phyloP scores from a whole-genome alignment of 2,113 vertebrate genomes.

The Reinhardtius hippoglossoides region DNA sequence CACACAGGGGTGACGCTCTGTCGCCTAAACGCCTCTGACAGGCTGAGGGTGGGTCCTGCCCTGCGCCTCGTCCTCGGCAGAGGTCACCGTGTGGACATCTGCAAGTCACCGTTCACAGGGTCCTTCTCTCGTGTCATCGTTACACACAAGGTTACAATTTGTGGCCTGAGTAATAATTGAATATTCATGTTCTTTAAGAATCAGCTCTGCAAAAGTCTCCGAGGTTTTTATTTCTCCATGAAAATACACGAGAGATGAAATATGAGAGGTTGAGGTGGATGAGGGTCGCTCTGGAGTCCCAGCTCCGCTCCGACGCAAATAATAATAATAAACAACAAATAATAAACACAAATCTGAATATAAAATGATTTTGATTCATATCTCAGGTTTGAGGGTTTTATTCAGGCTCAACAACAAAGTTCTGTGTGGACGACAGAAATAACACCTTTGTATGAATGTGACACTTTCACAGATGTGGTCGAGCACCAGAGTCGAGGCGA shows the following conservation, averaged over 20 bases:
- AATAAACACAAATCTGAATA: not conserved
- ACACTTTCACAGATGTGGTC: slow-evolving; percentile 7
- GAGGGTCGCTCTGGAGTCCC: too few relatives aligned
- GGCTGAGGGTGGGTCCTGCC: not conserved
- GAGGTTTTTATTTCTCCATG: too few relatives aligned
- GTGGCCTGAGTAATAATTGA: too few relatives aligned
- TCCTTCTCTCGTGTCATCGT: not conserved
- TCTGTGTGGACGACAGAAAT: not conserved
- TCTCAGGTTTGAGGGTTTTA: too few relatives aligned
- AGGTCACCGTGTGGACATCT: slow-evolving; percentile 24
- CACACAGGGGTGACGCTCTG: slow-evolving; percentile 22
- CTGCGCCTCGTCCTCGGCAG: not conserved
- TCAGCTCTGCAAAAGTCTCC: too few relatives aligned
- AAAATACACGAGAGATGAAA: too few relatives aligned
- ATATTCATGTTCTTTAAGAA: too few relatives aligned
- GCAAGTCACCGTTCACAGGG: slow-evolving; percentile 46
- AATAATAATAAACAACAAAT: too few relatives aligned
- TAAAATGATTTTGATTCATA: not conserved
- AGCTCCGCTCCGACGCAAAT: too few relatives aligned
- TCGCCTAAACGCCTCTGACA: slow-evolving; percentile 37
- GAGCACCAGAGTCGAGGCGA: slow-evolving; percentile 34
- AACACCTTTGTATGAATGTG: not conserved
- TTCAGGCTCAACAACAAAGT: not conserved
- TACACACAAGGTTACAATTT: too few relatives aligned
- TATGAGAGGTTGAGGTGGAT: too few relatives aligned